Conservation (phyloP, 2,888 invertebrate genomes). For the Eristalis arbustorum region DNA sequence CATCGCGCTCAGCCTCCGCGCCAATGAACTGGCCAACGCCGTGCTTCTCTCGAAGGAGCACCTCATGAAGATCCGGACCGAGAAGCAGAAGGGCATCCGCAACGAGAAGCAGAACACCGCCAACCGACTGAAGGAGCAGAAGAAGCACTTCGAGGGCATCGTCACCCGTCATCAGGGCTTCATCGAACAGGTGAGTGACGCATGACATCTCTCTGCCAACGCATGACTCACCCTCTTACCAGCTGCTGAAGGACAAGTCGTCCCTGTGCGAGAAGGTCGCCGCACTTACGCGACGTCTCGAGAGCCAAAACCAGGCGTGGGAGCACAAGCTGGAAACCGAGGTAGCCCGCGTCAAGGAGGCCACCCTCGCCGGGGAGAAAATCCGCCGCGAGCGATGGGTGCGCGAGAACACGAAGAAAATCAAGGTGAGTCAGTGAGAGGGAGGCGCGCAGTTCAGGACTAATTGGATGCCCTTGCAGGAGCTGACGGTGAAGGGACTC, state of each 20-base stretch:
- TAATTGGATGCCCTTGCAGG: conserved; percentile 80
- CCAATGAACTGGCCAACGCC: conserved; percentile 80
- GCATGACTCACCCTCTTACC: conserved; percentile 39
- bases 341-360: conserved; percentile 87
- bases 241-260: conserved; percentile 90
- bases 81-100: conserved; percentile 79
- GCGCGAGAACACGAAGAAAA: conserved; percentile 90
- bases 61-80: conserved; percentile 77
- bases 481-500: conserved; percentile 92
- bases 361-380: conserved; percentile 89
- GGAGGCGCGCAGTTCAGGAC: neutral
- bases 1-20: conserved; percentile 77
- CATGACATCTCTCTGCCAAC: no score
- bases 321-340: conserved; percentile 90
- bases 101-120: conserved; percentile 79
- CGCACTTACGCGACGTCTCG: conserved; percentile 78
- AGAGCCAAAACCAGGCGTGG: conserved; percentile 83
- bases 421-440: conserved; percentile 83
- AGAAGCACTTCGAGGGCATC: conserved; percentile 87
- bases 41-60: conserved; percentile 80
- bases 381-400: conserved; percentile 89
- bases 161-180: conserved; percentile 90
- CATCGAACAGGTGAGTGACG: conserved; percentile 85
- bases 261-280: conserved; percentile 84
- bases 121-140: conserved; percentile 82